Evolutionary conservation across 2,888 invertebrate genomes (phyloP).

Genomic region (Agriopis marginaria): DNA sequence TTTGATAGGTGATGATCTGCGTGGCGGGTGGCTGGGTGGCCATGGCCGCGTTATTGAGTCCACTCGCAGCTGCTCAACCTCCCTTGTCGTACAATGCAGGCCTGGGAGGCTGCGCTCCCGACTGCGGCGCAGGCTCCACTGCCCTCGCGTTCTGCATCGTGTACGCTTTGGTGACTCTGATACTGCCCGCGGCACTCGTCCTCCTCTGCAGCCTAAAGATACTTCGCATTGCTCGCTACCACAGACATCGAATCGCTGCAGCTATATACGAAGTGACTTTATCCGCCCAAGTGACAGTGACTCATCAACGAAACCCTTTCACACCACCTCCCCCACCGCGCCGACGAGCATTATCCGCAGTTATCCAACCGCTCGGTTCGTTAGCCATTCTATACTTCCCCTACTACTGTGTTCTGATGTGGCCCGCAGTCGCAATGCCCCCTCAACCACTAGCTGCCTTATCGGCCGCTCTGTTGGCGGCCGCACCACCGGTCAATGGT

Average conservation of each 20-base stretch:
- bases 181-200: conserved; percentile 89
- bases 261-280: conserved; percentile 94
- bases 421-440: conserved; percentile 84
- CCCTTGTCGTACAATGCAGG: conserved; percentile 77
- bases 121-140: conserved; percentile 87
- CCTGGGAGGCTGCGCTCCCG: conserved; percentile 89
- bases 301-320: conserved; percentile 93
- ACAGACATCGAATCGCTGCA: conserved; percentile 93
- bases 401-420: conserved; percentile 90
- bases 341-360: conserved; percentile 88
- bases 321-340: conserved; percentile 89
- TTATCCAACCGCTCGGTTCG: conserved; percentile 91
- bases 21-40: conserved; percentile 89
- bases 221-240: conserved; percentile 89
- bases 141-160: conserved; percentile 88
- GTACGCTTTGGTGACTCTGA: conserved; percentile 88
- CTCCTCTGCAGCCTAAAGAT: conserved; percentile 91
- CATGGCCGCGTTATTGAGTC: conserved; percentile 87
- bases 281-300: conserved; percentile 94
- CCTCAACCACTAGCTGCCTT: conserved; percentile 83
- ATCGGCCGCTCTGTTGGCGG: conserved; percentile 89
- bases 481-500: conserved; percentile 91
- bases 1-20: conserved; percentile 87
- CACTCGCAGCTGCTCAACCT: conserved; percentile 87
- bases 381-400: conserved; percentile 91